These are phyloP conservation scores for Cercopithecus mona DNA, from an alignment of 2,113 vertebrate species.

Conservation along the genomic window DNA sequence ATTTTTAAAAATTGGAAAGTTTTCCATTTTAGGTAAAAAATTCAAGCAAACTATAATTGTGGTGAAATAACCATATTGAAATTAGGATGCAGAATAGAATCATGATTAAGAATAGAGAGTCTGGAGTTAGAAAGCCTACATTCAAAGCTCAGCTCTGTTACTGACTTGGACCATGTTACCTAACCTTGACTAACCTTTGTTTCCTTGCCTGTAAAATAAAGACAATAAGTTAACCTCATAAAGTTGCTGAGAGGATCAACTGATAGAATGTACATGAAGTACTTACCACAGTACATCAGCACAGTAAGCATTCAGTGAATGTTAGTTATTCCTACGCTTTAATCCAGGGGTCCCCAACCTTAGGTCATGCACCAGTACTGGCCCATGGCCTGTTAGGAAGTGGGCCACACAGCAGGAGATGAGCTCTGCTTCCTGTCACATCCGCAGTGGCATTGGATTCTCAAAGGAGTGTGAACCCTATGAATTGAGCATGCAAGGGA, in stretches of 20 bases:
- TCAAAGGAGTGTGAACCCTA: no score
- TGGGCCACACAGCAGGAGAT: no score
- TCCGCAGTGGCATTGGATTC: no score
- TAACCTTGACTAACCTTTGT: neutral
- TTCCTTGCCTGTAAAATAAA: neutral
- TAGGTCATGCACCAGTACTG: no score
- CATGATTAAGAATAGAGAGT: neutral
- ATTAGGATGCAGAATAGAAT: neutral
- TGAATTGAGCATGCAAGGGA: no score
- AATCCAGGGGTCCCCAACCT: neutral
- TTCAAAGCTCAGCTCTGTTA: neutral
- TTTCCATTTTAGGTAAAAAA: conserved; percentile 12
- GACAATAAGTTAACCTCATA: neutral
- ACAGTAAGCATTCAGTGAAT: neutral
- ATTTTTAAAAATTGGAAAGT: neutral
- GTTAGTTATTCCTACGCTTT: neutral
- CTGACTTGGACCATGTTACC: neutral
- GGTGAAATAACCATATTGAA: neutral
- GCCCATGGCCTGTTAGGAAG: no score
- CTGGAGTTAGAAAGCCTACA: neutral
- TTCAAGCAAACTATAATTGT: neutral
- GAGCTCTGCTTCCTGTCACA: no score
- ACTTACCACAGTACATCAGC: neutral
- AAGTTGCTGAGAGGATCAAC: neutral
- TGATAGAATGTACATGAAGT: neutral